Base-by-base conservation (phyloP, 2,797 vertebrate genomes). In the Pelodytes ibericus region DNA sequence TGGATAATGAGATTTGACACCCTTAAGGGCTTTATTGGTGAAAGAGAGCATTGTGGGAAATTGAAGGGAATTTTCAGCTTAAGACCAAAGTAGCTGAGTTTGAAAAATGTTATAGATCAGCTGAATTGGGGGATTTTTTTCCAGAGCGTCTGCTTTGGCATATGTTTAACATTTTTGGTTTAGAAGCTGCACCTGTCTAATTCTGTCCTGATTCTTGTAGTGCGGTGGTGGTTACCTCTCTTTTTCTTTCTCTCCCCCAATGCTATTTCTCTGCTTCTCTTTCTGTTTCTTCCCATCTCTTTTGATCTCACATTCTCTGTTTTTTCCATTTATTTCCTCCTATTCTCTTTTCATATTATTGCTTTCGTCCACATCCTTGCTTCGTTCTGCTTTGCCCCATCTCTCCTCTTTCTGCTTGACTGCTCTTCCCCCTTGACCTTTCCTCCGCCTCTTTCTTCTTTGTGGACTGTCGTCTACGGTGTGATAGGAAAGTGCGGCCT, bases 401-500 rank as follows among this genome's bases (percentile, higher is more conserved):
- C 11, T 44, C 15, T 39, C 36, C 7, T 29, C n/a, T n/a, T n/a
- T n/a, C n/a, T n/a, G n/a, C n/a, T n/a, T n/a, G n/a, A n/a, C 83
- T 80, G 71, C 74, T 84, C 82, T 78, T 3, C 0, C 80, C 75
- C 69, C 72, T 62, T 67, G 79, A 80, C 80, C 80, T 82, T 75
- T 80, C 77, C 81, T 82, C 1, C 47, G 81, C 82, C 82, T 85
- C 80, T 79, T 81, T 77, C 82, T 89, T 67, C 80, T 79, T 86
- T 80, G 85, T 81, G 84, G 78, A 81, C 80, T 84, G 70, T 83
- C 77, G 80, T 62, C 75, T 86, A 36, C 76, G 81, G 81, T 83
- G 22, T 88, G 90, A 85, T 93, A 98, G 96, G 96, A 98, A 92
- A 98, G 95, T 82, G 96, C 96, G 83, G 96, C 96, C 91, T 92